phyloP scores from a whole-genome alignment of 2,888 invertebrate species.

The Scaptodrosophila latifasciaeformis region DNA sequence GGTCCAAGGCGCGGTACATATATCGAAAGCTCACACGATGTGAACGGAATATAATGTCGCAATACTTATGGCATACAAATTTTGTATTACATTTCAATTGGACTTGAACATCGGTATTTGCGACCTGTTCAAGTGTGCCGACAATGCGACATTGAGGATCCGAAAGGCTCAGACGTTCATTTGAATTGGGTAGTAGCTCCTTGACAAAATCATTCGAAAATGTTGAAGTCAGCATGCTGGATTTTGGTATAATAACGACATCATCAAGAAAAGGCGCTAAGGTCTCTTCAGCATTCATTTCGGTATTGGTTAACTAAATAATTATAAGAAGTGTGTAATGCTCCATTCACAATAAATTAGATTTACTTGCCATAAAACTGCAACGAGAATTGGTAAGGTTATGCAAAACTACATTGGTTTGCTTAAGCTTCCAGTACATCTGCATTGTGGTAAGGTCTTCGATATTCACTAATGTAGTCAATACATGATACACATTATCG shows the following conservation, averaged over 20 bases:
- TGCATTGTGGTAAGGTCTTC: conserved; percentile 60
- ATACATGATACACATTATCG: conserved; percentile 48
- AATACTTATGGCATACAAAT: conserved; percentile 1
- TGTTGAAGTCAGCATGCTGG: conserved; percentile 30
- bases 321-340: neutral
- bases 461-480: conserved; percentile 55
- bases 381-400: neutral
- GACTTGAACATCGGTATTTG: conserved; percentile 26
- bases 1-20: conserved; percentile 60
- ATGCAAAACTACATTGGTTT: conserved; percentile 9
- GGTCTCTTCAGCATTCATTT: conserved; percentile 46
- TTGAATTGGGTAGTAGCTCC: conserved; percentile 36
- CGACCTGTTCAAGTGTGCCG: conserved; percentile 43
- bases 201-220: conserved; percentile 29
- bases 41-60: conserved; percentile 53
- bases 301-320: neutral
- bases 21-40: conserved; percentile 48
- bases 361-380: neutral
- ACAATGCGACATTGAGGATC: conserved; percentile 34
- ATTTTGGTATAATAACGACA: conserved; percentile 51
- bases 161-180: conserved; percentile 19
- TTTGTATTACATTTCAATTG: conserved; percentile 11
- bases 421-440: conserved; percentile 37
- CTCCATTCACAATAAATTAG: neutral
- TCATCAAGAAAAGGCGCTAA: conserved; percentile 46